A percentile compares a stretch with the other conserved stretches of the same genome.
These are phyloP conservation scores for Euspilapteryx auroguttella DNA, from an alignment of 2,888 invertebrate genomes.

Conservation along the genomic window DNA sequence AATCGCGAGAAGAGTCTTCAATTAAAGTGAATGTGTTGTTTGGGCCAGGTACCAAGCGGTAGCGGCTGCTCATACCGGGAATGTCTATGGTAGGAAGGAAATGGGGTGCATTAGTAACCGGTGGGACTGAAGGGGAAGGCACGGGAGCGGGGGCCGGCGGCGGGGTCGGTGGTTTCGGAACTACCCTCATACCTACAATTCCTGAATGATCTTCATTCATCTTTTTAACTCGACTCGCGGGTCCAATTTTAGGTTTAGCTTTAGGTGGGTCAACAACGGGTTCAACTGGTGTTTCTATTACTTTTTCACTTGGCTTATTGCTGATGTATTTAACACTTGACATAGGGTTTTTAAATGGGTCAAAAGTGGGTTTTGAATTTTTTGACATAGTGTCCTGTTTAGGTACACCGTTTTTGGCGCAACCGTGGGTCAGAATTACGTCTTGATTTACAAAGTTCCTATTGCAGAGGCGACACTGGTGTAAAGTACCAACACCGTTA, in stretches of 20 bases:
- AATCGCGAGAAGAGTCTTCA: constrained; percentile 16
- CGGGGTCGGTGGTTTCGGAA: constrained; percentile 7
- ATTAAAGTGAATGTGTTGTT: constrained; percentile 39
- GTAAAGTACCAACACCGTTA: constrained; percentile 43
- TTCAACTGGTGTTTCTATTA: constrained; percentile 10
- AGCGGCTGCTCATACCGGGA: constrained; percentile 30
- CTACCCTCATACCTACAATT: constrained; percentile 10
- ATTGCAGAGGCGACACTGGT: constrained; percentile 46
- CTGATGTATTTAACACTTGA: constrained; percentile 37
- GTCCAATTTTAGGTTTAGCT: constrained; percentile 32
- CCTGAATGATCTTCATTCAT: constrained; percentile 4
- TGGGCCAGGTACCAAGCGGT: constrained; percentile 40
- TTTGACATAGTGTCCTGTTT: constrained; percentile 22
- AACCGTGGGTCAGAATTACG: constrained; percentile 35
- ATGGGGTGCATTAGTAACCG: constrained; percentile 24
- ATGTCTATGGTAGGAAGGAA: too few relatives aligned
- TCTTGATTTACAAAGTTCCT: constrained; percentile 45
- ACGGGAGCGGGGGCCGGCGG: constrained; percentile 3
- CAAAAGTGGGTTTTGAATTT: constrained; percentile 13
- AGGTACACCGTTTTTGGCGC: constrained; percentile 35
- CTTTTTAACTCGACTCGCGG: constrained; percentile 35
- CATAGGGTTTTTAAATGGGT: constrained; percentile 25
- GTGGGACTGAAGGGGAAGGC: constrained; percentile 9
- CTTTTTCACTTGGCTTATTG: constrained; percentile 19
- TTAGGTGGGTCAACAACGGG: constrained; percentile 9